These are phyloP conservation scores for Pangasianodon gigas DNA, from an alignment of 2,113 vertebrate genomes.

Conservation along the genomic window DNA sequence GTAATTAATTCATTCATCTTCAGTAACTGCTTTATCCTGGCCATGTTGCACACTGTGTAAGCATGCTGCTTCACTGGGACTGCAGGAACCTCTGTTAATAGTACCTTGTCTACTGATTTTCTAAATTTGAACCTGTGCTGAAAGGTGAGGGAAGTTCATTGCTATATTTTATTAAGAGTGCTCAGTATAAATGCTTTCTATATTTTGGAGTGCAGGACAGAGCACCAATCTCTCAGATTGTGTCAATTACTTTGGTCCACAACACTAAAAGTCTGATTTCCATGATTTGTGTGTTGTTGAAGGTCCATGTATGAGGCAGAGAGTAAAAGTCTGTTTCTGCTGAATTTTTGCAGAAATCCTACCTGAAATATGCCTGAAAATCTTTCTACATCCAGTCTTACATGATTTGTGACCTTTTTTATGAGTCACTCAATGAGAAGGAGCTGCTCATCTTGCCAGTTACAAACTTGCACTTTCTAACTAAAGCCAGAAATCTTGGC, in stretches of 20 bases:
- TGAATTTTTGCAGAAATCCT: background rate
- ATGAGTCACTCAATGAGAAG: background rate
- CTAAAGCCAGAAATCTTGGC: background rate
- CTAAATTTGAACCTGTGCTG: background rate
- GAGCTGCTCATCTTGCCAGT: background rate
- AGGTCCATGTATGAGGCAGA: background rate
- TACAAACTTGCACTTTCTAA: background rate
- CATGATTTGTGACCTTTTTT: slow-evolving; percentile 17
- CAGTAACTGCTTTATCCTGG: background rate
- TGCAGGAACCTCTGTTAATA: background rate
- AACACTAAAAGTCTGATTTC: background rate
- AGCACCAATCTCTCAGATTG: background rate
- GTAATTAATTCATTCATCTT: background rate
- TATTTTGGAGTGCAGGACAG: background rate
- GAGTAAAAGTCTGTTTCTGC: background rate
- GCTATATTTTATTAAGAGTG: background rate
- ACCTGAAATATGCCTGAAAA: background rate
- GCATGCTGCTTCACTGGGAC: background rate
- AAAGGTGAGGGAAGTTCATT: background rate
- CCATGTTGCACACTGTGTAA: background rate
- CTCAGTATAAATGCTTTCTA: background rate
- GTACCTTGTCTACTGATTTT: background rate
- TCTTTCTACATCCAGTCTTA: background rate
- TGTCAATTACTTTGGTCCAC: background rate
- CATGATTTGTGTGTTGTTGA: background rate